Conservation (phyloP, 2,888 invertebrate species). For the Melitaea athalia region DNA sequence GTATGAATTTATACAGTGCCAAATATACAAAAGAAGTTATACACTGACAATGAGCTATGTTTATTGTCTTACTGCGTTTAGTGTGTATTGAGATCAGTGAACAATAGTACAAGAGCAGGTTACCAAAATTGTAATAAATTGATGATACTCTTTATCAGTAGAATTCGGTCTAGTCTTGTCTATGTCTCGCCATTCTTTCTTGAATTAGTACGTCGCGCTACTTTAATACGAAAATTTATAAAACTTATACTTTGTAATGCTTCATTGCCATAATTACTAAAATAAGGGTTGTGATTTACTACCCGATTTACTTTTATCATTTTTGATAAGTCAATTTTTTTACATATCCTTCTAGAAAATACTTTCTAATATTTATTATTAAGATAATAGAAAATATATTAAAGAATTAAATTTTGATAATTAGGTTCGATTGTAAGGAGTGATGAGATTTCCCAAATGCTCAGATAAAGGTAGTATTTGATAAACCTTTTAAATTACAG, state of each 20-base stretch:
- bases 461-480: no score
- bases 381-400: not conserved
- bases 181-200: not conserved
- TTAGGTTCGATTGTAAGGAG: not conserved
- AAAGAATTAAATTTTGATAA: not conserved
- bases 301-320: constrained; percentile 10
- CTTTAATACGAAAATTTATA: not conserved
- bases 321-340: constrained; percentile 24
- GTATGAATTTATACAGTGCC: constrained; percentile 8
- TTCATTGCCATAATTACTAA: not conserved
- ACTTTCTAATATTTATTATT: constrained; percentile 8
- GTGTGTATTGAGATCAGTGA: not conserved
- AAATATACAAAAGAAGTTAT: constrained; percentile 3
- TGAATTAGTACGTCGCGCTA: not conserved
- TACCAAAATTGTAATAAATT: not conserved
- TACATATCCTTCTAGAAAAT: constrained; percentile 24
- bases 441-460: no score
- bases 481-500: no score
- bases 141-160: not conserved
- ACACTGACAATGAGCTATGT: no score
- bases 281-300: constrained; percentile 23
- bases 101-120: constrained; percentile 10
- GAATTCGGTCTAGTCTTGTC: not conserved
- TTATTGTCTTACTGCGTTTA: not conserved
- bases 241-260: not conserved